phyloP scores from a whole-genome alignment of 2,888 invertebrate genomes.

The Caenorhabditis sp. region DNA sequence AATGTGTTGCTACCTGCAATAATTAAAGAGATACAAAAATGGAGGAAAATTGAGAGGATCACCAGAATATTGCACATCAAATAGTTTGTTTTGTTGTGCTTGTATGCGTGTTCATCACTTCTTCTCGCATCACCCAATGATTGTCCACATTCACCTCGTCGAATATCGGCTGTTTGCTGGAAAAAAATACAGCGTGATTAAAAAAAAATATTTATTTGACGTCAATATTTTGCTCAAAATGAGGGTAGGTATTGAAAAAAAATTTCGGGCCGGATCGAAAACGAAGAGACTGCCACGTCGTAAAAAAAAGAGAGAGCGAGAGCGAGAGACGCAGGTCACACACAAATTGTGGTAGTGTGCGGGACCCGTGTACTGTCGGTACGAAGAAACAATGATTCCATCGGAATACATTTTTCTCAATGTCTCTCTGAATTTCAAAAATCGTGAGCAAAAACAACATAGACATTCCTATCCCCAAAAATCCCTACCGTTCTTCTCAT shows the following conservation, averaged over 20 bases:
- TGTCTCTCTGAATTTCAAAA: too few relatives aligned
- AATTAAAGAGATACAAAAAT: neutral
- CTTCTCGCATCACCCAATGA: conserved; percentile 41
- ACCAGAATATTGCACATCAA: conserved; percentile 47
- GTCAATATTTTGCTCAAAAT: neutral
- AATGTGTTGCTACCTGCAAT: conserved; percentile 32
- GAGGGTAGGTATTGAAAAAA: too few relatives aligned
- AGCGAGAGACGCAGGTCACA: too few relatives aligned
- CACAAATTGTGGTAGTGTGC: too few relatives aligned
- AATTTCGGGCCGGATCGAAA: too few relatives aligned
- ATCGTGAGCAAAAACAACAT: too few relatives aligned
- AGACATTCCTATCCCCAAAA: neutral
- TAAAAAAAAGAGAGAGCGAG: too few relatives aligned
- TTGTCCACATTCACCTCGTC: conserved; percentile 53
- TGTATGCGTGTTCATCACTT: conserved; percentile 38
- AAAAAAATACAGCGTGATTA: neutral
- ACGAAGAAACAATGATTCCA: too few relatives aligned
- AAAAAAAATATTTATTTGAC: neutral
- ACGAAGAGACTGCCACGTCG: too few relatives aligned
- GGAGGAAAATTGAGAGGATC: too few relatives aligned
- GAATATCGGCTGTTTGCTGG: conserved; percentile 48
- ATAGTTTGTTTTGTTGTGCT: conserved; percentile 47
- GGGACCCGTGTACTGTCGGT: too few relatives aligned
- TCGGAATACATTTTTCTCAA: too few relatives aligned
- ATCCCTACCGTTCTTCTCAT: conserved; percentile 48